Evolutionary conservation across 1,140 invertebrate species (phyloP), one percentile per base, ranked within the genome.

Genomic region (Wiebesia pumilae): DNA sequence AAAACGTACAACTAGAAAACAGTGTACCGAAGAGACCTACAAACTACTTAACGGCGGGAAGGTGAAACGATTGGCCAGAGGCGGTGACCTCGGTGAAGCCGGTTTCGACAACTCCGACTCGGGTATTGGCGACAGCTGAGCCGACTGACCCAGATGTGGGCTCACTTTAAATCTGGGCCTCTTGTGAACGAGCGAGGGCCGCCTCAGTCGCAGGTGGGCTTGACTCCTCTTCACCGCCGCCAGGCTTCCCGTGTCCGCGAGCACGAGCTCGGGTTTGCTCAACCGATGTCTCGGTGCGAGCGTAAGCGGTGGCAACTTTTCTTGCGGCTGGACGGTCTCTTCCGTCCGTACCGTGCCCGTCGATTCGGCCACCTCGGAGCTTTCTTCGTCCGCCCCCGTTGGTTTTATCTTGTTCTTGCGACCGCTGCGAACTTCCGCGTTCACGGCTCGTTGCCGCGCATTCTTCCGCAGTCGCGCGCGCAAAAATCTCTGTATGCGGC

Each of bases 101-200:
- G 96, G 96, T 93, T 96, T 96, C 7, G 96, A 96, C 3, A 96
- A 93, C n/a, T 96, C 96, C 27, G 96, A 96, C 89, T 97, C 96
- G 65, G 95, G 95, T 51, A 96, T 97, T 19, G 96, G 96, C 51
- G 96, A 96, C 69, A 97, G 91, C 54, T 96, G 91, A 91, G 95
- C 85, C 88, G 95, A 89, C 89, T 94, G 91, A 82, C 91, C 90
- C 85, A 94, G 90, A 90, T 94, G 92, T 12, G 91, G 91, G 16
- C 91, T 90, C 38, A 93, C 88, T 77, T 93, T 93, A 82, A 93
- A 91, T 54, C 92, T 90, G 0, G 92, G 91, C n/a, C 92, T 87
- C 43, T 92, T 93, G 62, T 91, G 90, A 2, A 47, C 86, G 14
- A 93, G 87, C 10, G 89, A 89, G 0, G 89, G 77, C n/a, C 90